Percentiles rank a stretch among this genome's conserved stretches.
phyloP scores from a whole-genome alignment of 2,113 vertebrate genomes.

The Enhydra lutris region DNA sequence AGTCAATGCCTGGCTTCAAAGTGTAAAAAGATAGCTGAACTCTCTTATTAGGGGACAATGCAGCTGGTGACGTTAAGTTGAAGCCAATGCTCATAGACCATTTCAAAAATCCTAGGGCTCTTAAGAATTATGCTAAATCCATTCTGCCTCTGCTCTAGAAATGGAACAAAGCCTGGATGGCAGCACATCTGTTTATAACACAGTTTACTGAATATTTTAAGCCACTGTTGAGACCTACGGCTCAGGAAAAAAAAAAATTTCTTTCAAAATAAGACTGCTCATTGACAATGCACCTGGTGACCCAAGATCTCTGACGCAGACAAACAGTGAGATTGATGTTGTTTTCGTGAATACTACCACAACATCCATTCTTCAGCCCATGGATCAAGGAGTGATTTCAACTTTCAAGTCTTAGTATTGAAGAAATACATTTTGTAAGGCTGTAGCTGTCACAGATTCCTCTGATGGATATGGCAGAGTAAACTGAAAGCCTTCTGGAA shows the following conservation, averaged over 20 bases:
- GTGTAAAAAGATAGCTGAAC: neutral
- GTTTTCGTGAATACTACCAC: neutral
- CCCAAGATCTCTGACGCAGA: neutral
- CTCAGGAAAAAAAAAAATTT: neutral
- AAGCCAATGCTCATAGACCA: neutral
- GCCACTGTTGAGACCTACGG: neutral
- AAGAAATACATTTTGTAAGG: neutral
- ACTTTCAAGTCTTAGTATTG: neutral
- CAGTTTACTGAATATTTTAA: neutral
- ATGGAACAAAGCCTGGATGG: neutral
- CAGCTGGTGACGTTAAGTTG: neutral
- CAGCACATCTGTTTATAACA: neutral
- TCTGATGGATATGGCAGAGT: neutral
- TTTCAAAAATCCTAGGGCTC: neutral
- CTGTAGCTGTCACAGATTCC: neutral
- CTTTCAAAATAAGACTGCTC: neutral
- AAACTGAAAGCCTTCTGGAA: neutral
- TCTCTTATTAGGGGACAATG: neutral
- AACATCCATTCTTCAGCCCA: neutral
- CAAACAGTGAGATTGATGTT: neutral
- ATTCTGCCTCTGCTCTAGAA: neutral
- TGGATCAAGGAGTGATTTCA: neutral
- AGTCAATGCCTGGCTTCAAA: neutral
- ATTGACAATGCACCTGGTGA: neutral
- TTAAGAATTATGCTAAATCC: neutral